phyloP scores from a whole-genome alignment of 2,113 vertebrate genomes.

The Brachypteracias leptosomus region DNA sequence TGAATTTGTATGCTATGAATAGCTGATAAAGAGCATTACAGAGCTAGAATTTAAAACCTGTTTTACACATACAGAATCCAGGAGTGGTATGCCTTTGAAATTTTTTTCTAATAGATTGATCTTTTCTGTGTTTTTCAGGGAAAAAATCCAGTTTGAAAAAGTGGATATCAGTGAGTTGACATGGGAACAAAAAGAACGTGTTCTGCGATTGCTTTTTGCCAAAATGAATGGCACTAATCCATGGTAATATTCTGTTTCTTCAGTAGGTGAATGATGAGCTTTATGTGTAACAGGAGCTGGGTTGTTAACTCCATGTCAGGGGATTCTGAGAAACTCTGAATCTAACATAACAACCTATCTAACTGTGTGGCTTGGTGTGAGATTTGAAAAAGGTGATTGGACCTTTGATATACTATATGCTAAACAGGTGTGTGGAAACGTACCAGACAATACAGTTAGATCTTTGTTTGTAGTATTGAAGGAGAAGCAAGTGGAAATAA shows the following conservation, averaged over 20 bases:
- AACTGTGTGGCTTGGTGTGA: background rate
- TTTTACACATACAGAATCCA: background rate
- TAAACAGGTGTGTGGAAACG: background rate
- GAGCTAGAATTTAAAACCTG: background rate
- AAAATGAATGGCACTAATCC: conserved; percentile 82
- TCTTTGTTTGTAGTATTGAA: background rate
- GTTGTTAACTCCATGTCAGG: background rate
- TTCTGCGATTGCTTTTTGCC: conserved; percentile 86
- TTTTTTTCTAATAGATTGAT: background rate
- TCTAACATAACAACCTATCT: background rate
- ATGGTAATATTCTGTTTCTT: conserved; percentile 69
- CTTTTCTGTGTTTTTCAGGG: conserved; percentile 62
- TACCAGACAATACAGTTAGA: background rate
- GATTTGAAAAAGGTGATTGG: background rate
- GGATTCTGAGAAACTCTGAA: background rate
- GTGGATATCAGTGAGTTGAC: conserved; percentile 83
- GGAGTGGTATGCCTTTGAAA: background rate
- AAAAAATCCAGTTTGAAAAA: conserved; percentile 62
- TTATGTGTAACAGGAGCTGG: background rate
- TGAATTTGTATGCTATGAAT: background rate
- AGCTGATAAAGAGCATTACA: background rate
- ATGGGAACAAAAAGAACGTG: conserved; percentile 89
- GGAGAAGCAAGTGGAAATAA: background rate
- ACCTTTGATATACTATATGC: background rate
- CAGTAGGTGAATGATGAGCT: background rate